These are phyloP conservation scores for Harlomillsia oculata DNA, from an alignment of 1,140 invertebrate genomes.

Conservation along the genomic window DNA sequence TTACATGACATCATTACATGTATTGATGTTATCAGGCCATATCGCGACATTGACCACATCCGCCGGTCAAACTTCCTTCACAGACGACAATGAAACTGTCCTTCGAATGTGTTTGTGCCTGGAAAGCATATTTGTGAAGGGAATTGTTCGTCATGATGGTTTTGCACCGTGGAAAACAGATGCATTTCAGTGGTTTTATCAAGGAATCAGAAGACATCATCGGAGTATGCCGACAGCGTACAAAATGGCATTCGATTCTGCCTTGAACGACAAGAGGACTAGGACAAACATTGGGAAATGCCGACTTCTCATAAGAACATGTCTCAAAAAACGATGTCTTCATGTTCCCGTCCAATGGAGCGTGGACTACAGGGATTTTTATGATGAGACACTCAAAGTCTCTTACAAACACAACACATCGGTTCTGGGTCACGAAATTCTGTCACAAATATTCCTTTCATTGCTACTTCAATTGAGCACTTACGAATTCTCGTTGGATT, in stretches of 20 bases:
- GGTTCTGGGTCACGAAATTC: slow-evolving; percentile 33
- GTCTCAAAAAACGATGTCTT: slow-evolving; percentile 27
- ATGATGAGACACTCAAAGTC: slow-evolving; percentile 21
- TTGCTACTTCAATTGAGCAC: slow-evolving; percentile 24
- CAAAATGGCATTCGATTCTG: slow-evolving; percentile 29
- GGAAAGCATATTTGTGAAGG: slow-evolving; percentile 32
- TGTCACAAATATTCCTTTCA: slow-evolving; percentile 31
- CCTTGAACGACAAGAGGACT: slow-evolving; percentile 22
- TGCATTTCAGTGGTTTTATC: slow-evolving; percentile 34
- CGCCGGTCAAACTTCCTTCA: slow-evolving; percentile 16
- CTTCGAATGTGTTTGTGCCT: slow-evolving; percentile 26
- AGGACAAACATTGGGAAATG: slow-evolving; percentile 29
- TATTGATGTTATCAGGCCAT: slow-evolving; percentile 12
- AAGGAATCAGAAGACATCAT: slow-evolving; percentile 32
- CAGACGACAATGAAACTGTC: slow-evolving; percentile 27
- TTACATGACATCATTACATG: neutral
- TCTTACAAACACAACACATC: slow-evolving; percentile 21
- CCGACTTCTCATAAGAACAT: slow-evolving; percentile 27
- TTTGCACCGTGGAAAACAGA: slow-evolving; percentile 33
- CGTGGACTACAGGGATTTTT: slow-evolving; percentile 29
- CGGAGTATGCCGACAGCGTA: slow-evolving; percentile 18
- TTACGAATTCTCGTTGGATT: slow-evolving; percentile 27
- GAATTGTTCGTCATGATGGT: slow-evolving; percentile 27
- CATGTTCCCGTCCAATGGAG: slow-evolving; percentile 30
- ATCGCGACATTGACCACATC: slow-evolving; percentile 8